Base-by-base conservation (phyloP, 1,140 invertebrate species). In the Leptinotarsa defecta region DNA sequence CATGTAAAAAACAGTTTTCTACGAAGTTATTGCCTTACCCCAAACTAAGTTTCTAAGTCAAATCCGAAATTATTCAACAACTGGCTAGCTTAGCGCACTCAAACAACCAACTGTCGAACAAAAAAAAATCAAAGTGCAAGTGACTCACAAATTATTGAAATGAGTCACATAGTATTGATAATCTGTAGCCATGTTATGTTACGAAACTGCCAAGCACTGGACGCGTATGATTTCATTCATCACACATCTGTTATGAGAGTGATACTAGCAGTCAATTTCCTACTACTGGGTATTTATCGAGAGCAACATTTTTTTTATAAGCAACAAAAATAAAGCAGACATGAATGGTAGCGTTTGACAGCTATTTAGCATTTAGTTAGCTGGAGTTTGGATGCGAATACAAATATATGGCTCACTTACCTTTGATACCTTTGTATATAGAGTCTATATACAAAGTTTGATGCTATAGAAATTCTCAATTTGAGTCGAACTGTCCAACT, bases 161-260 rank as follows among this genome's bases (percentile, higher is more conserved):
- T 84, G 83, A 83, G 82, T 84, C 81, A 84, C 79, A 81, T 79
- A 81, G 79, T 82, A 84, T 78, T 84, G 82, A 82, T 83, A 82
- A 80, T 82, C 81, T 78, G 77, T 80, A 76, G 80, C 75, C 80
- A 81, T 81, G 62, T 68, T 79, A 67, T 17, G 22, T 6, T 48
- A 8, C 52, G 20, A 75, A 70, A 74, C 67, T 48, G 27, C 76
- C 63, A 43, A 68, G 13, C 71, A 63, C 57, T 64, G 19, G 1
- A 73, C 62, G 20, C 71, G 19, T 64, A 64, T 64, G 15, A 69
- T 64, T 65, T 75, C 52, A 68, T 76, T 74, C 74, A 77, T 68
- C 73, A 63, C 78, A 70, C 71, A 77, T 73, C 74, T 73, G 75
- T 75, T 74, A 73, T 63, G 77, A 73, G 73, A 77, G 71, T 73